A percentile compares a stretch with the other conserved stretches of the same genome.
These are phyloP conservation scores for Scophthalmus maximus DNA, from an alignment of 2,113 vertebrate species.

Conservation along the genomic window DNA sequence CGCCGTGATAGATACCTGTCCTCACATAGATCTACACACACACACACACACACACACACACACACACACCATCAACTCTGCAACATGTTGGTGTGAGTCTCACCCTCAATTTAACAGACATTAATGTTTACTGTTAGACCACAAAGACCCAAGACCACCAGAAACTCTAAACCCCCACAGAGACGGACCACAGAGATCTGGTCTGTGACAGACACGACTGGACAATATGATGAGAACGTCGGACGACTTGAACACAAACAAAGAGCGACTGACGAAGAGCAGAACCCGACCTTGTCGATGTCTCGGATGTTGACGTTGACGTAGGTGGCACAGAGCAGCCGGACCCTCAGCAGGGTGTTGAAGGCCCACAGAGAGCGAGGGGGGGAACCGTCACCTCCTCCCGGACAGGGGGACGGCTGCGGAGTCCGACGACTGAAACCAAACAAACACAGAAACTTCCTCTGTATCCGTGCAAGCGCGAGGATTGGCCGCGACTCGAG, in stretches of 20 bases:
- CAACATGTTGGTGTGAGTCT: no score
- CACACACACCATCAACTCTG: background rate
- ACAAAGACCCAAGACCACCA: no score
- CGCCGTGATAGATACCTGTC: constrained; percentile 96
- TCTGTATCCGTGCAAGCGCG: background rate
- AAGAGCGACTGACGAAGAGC: no score
- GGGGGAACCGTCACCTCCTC: constrained; percentile 68
- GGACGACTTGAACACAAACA: no score
- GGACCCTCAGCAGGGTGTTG: constrained; percentile 81
- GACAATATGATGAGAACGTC: no score
- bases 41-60: background rate
- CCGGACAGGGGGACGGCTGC: constrained; percentile 82
- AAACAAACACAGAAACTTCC: background rate
- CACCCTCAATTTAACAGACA: no score
- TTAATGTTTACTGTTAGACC: no score
- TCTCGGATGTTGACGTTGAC: constrained; percentile 88
- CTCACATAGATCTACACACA: constrained; percentile 92
- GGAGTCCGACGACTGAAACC: constrained; percentile 80
- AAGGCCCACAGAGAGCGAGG: constrained; percentile 84
- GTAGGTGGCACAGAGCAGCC: constrained; percentile 85
- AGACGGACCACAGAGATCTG: no score
- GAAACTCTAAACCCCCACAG: no score
- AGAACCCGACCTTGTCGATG: constrained; percentile 81
- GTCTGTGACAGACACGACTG: no score
- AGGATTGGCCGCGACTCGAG: background rate